A percentile compares a stretch with the other conserved stretches of the same genome.
Evolutionary conservation across 1,140 invertebrate species (phyloP).

Genomic region (Choristoneura fumiferana): DNA sequence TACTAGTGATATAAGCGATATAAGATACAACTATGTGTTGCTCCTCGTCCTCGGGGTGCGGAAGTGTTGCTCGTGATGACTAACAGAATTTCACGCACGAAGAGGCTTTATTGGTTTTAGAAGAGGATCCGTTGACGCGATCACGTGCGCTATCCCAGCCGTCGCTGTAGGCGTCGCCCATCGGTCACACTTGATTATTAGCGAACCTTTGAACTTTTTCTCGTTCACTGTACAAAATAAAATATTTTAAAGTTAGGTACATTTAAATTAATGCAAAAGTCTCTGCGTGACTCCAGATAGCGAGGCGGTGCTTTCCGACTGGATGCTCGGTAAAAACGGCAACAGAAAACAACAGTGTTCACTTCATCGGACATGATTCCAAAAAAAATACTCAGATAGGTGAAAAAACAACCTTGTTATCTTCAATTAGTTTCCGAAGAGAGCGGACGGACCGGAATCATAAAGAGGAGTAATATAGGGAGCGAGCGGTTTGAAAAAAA

Average conservation of each 20-base stretch:
- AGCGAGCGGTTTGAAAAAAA: slow-evolving; percentile 50
- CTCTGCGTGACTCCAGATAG: not conserved
- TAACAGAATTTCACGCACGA: slow-evolving; percentile 29
- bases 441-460: slow-evolving; percentile 47
- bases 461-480: slow-evolving; percentile 52
- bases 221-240: not conserved
- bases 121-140: slow-evolving; percentile 21
- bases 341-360: slow-evolving; percentile 48
- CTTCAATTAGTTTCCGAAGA: slow-evolving; percentile 66
- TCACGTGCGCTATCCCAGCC: slow-evolving; percentile 26
- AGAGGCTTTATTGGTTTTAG: slow-evolving; percentile 33
- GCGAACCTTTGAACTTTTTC: slow-evolving; percentile 4
- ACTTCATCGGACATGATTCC: slow-evolving; percentile 37
- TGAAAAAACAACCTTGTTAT: slow-evolving; percentile 62
- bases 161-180: not conserved
- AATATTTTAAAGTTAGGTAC: not conserved
- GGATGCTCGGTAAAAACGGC: slow-evolving; percentile 31
- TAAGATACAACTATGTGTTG: slow-evolving; percentile 10
- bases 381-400: slow-evolving; percentile 47
- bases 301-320: slow-evolving; percentile 14
- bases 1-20: slow-evolving; percentile 1
- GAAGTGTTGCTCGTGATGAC: slow-evolving; percentile 22
- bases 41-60: slow-evolving; percentile 17
- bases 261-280: slow-evolving; percentile 11
- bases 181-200: not conserved